Conservation (phyloP, 1,140 invertebrate species). For the Drosophila bocki region DNA sequence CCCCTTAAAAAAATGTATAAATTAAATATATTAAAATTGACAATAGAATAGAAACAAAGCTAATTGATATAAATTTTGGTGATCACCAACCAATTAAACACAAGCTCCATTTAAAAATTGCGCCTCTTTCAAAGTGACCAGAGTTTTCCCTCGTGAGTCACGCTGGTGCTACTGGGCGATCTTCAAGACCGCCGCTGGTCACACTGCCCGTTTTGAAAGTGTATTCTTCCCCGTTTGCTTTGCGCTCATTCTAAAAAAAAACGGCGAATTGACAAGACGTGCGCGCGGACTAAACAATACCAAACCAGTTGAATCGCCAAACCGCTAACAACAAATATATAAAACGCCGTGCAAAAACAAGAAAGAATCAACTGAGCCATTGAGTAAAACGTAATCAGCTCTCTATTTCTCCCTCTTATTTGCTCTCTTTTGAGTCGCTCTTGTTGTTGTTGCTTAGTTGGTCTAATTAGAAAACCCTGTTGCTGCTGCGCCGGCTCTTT, state of each 20-base stretch:
- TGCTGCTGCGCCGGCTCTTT: constrained; percentile 63
- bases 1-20: no score
- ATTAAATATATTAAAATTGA: no score
- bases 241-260: constrained; percentile 11
- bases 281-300: constrained; percentile 20
- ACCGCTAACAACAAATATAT: constrained; percentile 37
- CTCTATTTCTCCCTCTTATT: background rate
- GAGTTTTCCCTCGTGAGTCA: background rate
- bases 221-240: background rate
- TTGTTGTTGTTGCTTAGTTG: constrained; percentile 36
- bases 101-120: background rate
- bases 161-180: background rate
- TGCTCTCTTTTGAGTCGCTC: constrained; percentile 14
- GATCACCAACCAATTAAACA: background rate
- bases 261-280: constrained; percentile 20
- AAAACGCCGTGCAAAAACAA: constrained; percentile 30
- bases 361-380: constrained; percentile 17
- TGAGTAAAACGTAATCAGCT: constrained; percentile 41
- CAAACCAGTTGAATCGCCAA: constrained; percentile 12
- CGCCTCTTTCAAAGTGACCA: background rate
- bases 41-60: no score
- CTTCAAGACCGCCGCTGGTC: background rate
- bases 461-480: constrained; percentile 47
- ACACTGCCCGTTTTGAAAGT: background rate
- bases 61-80: no score